These are phyloP conservation scores for Plagiodera versicolora DNA, from an alignment of 2,888 invertebrate genomes.

Conservation along the genomic window DNA sequence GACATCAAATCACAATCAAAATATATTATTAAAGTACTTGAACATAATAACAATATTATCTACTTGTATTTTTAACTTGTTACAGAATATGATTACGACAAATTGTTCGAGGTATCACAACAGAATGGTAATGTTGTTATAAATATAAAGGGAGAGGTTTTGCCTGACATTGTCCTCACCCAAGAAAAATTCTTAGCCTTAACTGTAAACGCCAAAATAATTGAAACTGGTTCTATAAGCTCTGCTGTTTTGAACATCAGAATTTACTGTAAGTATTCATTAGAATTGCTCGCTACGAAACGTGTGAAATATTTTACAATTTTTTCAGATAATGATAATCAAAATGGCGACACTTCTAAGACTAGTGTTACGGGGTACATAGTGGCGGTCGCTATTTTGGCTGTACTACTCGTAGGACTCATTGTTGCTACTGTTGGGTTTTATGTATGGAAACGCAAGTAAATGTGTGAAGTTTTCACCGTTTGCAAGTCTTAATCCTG, in stretches of 20 bases:
- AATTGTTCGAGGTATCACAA: constrained; percentile 17
- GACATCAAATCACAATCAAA: too few relatives aligned
- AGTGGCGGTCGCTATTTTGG: constrained; percentile 45
- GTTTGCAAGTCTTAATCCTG: too few relatives aligned
- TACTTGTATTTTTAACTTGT: too few relatives aligned
- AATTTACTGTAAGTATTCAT: constrained; percentile 19
- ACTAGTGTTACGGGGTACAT: constrained; percentile 36
- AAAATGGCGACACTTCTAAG: constrained; percentile 16
- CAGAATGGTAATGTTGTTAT: neutral
- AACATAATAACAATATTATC: neutral
- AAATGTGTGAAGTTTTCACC: constrained; percentile 1
- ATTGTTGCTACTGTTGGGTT: constrained; percentile 43
- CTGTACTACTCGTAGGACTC: constrained; percentile 40
- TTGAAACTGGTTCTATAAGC: constrained; percentile 15
- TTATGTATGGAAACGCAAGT: constrained; percentile 45
- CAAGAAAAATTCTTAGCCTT: constrained; percentile 25
- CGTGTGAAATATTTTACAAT: neutral
- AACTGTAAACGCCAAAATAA: constrained; percentile 22
- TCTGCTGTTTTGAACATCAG: constrained; percentile 27
- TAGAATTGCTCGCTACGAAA: too few relatives aligned
- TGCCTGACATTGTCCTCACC: constrained; percentile 23
- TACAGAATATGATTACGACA: constrained; percentile 16
- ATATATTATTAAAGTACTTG: too few relatives aligned
- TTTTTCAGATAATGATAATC: constrained; percentile 10
- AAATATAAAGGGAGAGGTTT: neutral